Conservation (phyloP, 37 sponge, comb jelly and placozoan genomes). For the Tethya wilhelma region DNA sequence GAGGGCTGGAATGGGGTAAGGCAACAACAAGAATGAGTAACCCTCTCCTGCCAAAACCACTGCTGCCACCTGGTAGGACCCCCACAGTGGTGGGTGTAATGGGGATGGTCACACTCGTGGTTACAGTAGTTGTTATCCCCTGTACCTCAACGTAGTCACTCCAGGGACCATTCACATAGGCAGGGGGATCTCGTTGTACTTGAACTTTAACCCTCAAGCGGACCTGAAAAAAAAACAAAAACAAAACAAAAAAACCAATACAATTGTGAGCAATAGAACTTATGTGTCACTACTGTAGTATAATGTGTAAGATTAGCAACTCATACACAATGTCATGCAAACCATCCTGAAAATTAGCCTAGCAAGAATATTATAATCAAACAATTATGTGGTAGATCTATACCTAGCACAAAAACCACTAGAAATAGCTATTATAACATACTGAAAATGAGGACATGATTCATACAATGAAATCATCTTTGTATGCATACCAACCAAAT, state of each 20-base stretch:
- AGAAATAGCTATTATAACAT: no score
- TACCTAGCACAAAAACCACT: no score
- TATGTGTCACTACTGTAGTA: no score
- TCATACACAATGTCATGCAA: neutral
- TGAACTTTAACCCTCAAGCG: conserved; percentile 1
- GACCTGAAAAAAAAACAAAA: neutral
- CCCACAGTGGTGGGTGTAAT: neutral
- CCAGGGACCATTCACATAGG: neutral
- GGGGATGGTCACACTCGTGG: neutral
- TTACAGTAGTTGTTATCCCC: conserved; percentile 16
- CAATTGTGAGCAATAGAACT: no score
- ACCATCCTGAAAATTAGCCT: no score
- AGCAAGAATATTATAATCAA: no score
- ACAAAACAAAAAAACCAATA: neutral
- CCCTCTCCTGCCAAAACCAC: neutral
- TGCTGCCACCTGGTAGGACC: neutral
- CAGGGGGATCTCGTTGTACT: conserved; percentile 8
- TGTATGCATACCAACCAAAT: neutral
- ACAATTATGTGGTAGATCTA: no score
- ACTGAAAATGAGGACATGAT: neutral
- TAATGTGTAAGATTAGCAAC: neutral
- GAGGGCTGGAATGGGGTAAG: no score
- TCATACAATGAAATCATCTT: neutral
- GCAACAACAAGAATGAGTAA: neutral
- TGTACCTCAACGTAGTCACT: conserved; percentile 16